Conservation (phyloP, 2,113 vertebrate species). For the western clawed frog (Xenopus tropicalis) region UCB_Xtro_10.0 CM004445.2:74562001-74562500, state of each 20-base stretch:
- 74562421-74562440: background rate
- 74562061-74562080: too few species aligned
- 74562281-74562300: constrained; percentile 86
- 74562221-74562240: constrained; percentile 92
- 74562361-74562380: background rate
- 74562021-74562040: too few species aligned
- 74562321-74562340: constrained; percentile 93
- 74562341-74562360: background rate
- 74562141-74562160: too few species aligned
- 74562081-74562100: too few species aligned
- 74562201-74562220: constrained; percentile 88
- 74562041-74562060: too few species aligned
- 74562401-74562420: background rate
- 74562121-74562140: too few species aligned
- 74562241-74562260: constrained; percentile 92
- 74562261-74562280: constrained; percentile 86
- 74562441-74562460: constrained; percentile 67
- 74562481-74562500: constrained; percentile 88
- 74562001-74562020: too few species aligned
- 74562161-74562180: constrained; percentile 65
- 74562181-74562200: constrained; percentile 87
- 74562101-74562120: too few species aligned
- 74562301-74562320: constrained; percentile 94
- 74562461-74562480: constrained; percentile 92
- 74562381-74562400: background rate